Evolutionary conservation across 2,797 vertebrate genomes (phyloP), one percentile per base, ranked within the genome.

Genomic region (Sebastolobus alascanus): DNA sequence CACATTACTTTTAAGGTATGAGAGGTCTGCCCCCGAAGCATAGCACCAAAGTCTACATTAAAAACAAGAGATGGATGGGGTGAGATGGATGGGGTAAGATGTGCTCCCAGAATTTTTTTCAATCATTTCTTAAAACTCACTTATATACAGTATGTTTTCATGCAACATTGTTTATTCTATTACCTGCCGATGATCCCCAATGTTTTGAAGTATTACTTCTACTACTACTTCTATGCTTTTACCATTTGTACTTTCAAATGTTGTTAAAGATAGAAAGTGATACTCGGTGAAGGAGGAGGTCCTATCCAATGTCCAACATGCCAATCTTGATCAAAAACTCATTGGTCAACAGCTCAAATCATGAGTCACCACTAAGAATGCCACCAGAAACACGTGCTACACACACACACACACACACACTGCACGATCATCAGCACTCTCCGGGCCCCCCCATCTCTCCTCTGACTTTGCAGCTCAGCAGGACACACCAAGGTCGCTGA

Each of bases 401-500:
- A 43, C 40, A 43, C 38, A 40, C 29, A 80, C 31, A 69, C 64
- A 54, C 61, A 74, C 52, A 79, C 65, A 83, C 33, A 78, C 59
- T 13, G 46, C 64, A 78, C 29, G 25, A 61, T 52, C 54, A 82
- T 82, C 85, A 81, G 84, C 82, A 78, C 72, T 84, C 75, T 80
- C 31, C 16, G 72, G 73, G 60, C 13, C 33, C n/a, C 58, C 66
- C 77, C 31, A 68, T 73, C 73, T 73, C 79, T 87, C 84, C 81
- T 73, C 84, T 92, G 86, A 92, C 85, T 91, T 85, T 86, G 90
- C 92, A 90, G 89, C 88, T 92, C 90, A 88, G 92, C 87, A 87
- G 89, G 90, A 93, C 88, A 75, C 75, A 68, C 84, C 85, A 94
- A 94, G 92, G 93, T 91, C 90, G 25, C 83, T 35, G n/a, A 73